Evolutionary conservation across 2,113 vertebrate species (phyloP).

Genomic region (Mesembrinibis cayennensis): DNA sequence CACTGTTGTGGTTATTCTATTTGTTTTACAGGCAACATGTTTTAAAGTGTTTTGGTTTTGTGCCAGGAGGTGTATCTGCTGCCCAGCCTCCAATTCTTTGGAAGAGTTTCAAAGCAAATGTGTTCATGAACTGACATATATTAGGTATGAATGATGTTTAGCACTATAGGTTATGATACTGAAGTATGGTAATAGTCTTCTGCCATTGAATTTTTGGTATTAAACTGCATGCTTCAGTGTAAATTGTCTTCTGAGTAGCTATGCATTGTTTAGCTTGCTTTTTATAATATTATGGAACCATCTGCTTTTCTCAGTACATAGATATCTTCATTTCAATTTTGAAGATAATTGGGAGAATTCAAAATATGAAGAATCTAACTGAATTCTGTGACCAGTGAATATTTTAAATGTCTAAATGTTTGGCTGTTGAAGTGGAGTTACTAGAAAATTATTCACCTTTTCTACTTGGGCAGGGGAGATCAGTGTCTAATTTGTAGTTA

Average conservation of each 20-base stretch:
- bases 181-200: not conserved
- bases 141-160: not conserved
- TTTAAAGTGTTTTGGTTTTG: constrained; percentile 23
- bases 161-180: not conserved
- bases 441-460: not conserved
- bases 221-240: not conserved
- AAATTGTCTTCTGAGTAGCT: not conserved
- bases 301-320: not conserved
- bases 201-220: not conserved
- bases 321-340: not conserved
- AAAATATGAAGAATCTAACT: not conserved
- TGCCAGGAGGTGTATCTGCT: constrained; percentile 8
- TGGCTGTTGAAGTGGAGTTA: not conserved
- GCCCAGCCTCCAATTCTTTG: not conserved
- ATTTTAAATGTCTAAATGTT: not conserved
- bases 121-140: not conserved
- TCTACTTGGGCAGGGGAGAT: not conserved
- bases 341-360: not conserved
- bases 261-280: not conserved
- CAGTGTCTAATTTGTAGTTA: not conserved
- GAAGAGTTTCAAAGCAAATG: constrained; percentile 15
- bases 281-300: not conserved
- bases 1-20: not conserved
- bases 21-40: not conserved
- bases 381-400: not conserved